Evolutionary conservation across 2,113 vertebrate genomes (phyloP), one percentile per base, ranked within the genome.

Genomic region (Donacobius atricapilla): DNA sequence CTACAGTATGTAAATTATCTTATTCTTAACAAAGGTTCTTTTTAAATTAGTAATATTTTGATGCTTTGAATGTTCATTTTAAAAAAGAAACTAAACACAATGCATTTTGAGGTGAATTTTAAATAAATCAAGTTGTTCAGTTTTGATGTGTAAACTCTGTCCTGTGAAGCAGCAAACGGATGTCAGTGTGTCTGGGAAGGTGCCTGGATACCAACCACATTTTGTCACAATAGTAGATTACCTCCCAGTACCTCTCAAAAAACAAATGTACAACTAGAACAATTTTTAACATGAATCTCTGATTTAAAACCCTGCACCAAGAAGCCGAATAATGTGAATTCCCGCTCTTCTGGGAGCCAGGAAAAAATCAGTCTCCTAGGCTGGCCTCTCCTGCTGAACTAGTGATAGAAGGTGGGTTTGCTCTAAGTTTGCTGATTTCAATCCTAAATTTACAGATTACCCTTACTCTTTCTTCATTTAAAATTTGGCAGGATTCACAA

Each of bases 51-150:
- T 97, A 95, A 93, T 87, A 96, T 94, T 97, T 96, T 97, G 95
- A 98, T 98, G 96, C 96, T 97, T 98, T 97, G 91, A 98, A 97
- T 97, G 91, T 97, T 96, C 90, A 85, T 97, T 98, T 94, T 51
- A 87, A 95, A 96, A 92, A 95, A 92, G 85, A 94, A 98, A 95
- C 97, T 97, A 97, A 96, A 94, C 94, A 96, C 66, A 92, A 94
- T 98, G 96, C 96, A 96, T 98, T 98, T 98, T 97, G 92, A 98
- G 94, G 90, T 98, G 97, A 83, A 96, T 97, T 98, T 98, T 97
- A 97, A 97, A 98, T 98, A 98, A 98, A 97, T 98, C 92, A 92
- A 87, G 85, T 96, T 98, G 96, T 97, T 97, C 93, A 13, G 96
- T 94, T 97, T 96, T 87, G 82, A 84, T 91, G 97, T 97, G 94